Conservation (phyloP, 23 tunicate genomes). For the Oikopleura dioica region DNA sequence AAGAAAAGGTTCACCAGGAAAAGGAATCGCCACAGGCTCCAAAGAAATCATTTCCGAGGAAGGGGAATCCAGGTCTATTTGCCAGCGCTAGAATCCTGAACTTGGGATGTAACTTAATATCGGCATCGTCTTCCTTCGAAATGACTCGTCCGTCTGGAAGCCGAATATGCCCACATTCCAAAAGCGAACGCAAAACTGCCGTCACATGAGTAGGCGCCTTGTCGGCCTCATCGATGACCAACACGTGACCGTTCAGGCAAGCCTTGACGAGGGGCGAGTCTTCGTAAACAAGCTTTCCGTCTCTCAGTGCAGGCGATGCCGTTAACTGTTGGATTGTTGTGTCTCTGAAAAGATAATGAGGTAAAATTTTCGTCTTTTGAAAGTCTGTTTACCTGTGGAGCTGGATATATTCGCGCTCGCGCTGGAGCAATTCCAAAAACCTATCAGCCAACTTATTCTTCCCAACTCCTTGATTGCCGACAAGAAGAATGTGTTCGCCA, state of each 20-base stretch:
- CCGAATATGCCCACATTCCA: slow-evolving; percentile 62
- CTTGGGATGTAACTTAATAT: slow-evolving; percentile 67
- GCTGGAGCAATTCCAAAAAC: slow-evolving; percentile 58
- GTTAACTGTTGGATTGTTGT: slow-evolving; percentile 79
- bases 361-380: background rate
- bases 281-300: slow-evolving; percentile 65
- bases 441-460: slow-evolving; percentile 85
- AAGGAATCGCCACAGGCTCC: slow-evolving; percentile 41
- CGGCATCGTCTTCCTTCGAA: slow-evolving; percentile 30
- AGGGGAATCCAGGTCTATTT: slow-evolving; percentile 78
- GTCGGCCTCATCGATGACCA: slow-evolving; percentile 87
- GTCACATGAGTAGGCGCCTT: slow-evolving; percentile 93
- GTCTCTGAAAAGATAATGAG: slow-evolving; percentile 28
- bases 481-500: slow-evolving; percentile 71
- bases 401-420: slow-evolving; percentile 70
- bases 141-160: slow-evolving; percentile 77
- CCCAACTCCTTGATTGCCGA: slow-evolving; percentile 94
- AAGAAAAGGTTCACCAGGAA: background rate
- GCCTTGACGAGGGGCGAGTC: slow-evolving; percentile 74
- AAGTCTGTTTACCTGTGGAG: slow-evolving; percentile 46
- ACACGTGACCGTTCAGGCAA: slow-evolving; percentile 55
- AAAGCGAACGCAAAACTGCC: slow-evolving; percentile 50
- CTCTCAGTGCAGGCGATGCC: slow-evolving; percentile 66
- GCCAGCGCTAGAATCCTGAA: slow-evolving; percentile 90
- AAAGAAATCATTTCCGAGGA: slow-evolving; percentile 87